Conservation (phyloP, 2,888 invertebrate genomes). For the Crepidodera aurea region DNA sequence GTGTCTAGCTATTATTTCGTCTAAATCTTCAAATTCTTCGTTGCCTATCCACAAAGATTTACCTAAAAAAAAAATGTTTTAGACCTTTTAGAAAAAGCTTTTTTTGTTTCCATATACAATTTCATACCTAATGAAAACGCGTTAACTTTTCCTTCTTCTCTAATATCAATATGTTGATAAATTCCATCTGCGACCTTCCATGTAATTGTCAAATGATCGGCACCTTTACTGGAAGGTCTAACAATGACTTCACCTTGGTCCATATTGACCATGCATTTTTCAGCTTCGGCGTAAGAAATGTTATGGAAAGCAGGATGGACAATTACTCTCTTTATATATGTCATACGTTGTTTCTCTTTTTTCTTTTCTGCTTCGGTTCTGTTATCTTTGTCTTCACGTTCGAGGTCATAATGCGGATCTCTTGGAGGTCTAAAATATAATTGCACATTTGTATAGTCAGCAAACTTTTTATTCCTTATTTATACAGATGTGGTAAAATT, state of each 20-base stretch:
- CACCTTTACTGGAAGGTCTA: constrained; percentile 93
- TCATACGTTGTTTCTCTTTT: constrained; percentile 81
- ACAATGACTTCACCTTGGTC: constrained; percentile 97
- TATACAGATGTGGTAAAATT: too few relatives aligned
- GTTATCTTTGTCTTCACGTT: constrained; percentile 80
- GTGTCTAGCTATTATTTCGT: constrained; percentile 97
- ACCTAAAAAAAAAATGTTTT: too few relatives aligned
- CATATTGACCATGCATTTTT: constrained; percentile 88
- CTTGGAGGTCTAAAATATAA: constrained; percentile 75
- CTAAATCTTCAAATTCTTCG: constrained; percentile 97
- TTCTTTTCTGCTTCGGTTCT: constrained; percentile 83
- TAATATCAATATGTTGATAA: constrained; percentile 95
- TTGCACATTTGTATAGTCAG: too few relatives aligned
- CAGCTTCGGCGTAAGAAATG: constrained; percentile 91
- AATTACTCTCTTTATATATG: constrained; percentile 95
- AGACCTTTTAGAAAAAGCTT: too few relatives aligned
- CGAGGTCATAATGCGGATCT: constrained; percentile 91
- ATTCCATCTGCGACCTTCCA: constrained; percentile 98
- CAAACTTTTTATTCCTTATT: too few relatives aligned
- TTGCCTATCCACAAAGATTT: constrained; percentile 85
- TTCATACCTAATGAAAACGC: constrained; percentile 85
- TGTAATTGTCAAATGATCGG: constrained; percentile 95
- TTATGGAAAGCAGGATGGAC: constrained; percentile 98
- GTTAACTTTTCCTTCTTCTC: constrained; percentile 96
- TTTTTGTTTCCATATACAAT: too few relatives aligned